These are phyloP conservation scores for Acrobasis suavella DNA, from an alignment of 2,888 invertebrate species.

Conservation along the genomic window DNA sequence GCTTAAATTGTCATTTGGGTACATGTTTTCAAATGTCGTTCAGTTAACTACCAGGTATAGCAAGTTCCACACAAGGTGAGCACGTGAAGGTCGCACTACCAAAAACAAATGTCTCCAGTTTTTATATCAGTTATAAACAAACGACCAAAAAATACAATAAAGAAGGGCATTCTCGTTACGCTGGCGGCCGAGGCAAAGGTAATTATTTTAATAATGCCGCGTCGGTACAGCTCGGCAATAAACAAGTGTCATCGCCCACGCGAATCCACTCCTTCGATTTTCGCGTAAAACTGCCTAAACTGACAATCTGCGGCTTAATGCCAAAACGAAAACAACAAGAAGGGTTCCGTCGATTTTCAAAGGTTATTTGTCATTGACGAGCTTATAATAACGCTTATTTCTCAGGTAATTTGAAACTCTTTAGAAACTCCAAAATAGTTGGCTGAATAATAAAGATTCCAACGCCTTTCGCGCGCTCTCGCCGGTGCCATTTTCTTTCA, in stretches of 20 bases:
- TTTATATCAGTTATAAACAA: conserved; percentile 31
- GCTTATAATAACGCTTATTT: conserved; percentile 9
- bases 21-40: neutral
- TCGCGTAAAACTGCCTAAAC: conserved; percentile 32
- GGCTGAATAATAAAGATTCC: conserved; percentile 5
- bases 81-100: conserved; percentile 39
- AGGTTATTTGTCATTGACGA: conserved; percentile 4
- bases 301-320: neutral
- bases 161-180: conserved; percentile 47
- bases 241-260: conserved; percentile 60
- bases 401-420: neutral
- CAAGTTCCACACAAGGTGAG: neutral
- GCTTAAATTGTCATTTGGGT: neutral
- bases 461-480: conserved; percentile 28
- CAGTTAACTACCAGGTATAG: neutral
- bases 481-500: conserved; percentile 52
- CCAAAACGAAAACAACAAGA: conserved; percentile 9
- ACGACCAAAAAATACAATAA: conserved; percentile 39
- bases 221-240: conserved; percentile 46
- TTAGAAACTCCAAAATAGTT: conserved; percentile 4
- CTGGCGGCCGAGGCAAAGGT: conserved; percentile 43
- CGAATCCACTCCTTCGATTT: conserved; percentile 49
- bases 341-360: neutral
- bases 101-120: conserved; percentile 30
- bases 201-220: conserved; percentile 63